phyloP scores from a whole-genome alignment of 2,797 vertebrate genomes.

The Acestrorhynchus altus region DNA sequence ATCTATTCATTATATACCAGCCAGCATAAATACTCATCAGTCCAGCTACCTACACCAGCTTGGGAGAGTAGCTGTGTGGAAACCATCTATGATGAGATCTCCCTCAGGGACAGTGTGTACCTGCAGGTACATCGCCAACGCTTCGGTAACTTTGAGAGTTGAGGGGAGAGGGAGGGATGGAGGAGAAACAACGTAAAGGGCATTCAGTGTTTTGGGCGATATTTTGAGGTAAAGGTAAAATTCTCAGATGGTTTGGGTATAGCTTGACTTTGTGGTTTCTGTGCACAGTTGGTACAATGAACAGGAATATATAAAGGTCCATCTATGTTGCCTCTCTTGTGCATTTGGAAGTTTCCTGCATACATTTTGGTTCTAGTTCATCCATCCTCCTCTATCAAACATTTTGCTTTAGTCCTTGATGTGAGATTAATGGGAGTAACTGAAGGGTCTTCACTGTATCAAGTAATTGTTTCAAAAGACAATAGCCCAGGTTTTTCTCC shows the following conservation, averaged over 20 bases:
- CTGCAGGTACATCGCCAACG: conserved; percentile 28
- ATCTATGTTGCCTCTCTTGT: neutral
- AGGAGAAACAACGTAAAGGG: neutral
- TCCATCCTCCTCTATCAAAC: conserved; percentile 8
- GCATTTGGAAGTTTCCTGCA: neutral
- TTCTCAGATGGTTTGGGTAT: neutral
- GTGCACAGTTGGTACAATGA: neutral
- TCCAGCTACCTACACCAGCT: neutral
- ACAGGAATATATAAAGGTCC: neutral
- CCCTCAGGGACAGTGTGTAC: conserved; percentile 24
- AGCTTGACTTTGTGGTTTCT: neutral
- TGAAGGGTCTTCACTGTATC: conserved; percentile 23
- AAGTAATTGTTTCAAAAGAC: conserved; percentile 41
- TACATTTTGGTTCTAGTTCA: neutral
- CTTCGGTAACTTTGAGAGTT: conserved; percentile 19
- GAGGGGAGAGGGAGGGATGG: neutral
- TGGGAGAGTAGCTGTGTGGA: neutral
- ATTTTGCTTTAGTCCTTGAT: conserved; percentile 44
- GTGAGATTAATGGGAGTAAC: conserved; percentile 54
- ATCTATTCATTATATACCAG: too few relatives aligned
- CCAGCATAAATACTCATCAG: neutral
- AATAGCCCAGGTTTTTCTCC: conserved; percentile 8
- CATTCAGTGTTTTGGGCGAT: neutral
- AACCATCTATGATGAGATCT: conserved; percentile 19
- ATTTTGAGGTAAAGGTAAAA: neutral